phyloP scores from a whole-genome alignment of 2,888 invertebrate species.

The Ophion obscuratus region DNA sequence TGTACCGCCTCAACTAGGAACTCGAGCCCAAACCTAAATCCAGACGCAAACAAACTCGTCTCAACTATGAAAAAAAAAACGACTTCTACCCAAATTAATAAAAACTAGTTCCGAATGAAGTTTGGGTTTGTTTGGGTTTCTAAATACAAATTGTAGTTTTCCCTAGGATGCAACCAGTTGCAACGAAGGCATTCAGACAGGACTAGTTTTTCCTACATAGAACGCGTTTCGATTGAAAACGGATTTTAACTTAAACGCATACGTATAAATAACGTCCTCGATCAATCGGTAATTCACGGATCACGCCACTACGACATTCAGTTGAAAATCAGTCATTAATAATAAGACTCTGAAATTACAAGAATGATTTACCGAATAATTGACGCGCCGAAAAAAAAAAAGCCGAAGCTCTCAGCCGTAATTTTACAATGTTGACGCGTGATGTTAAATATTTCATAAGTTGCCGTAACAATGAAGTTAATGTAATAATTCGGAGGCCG shows the following conservation, averaged over 20 bases:
- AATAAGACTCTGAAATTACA: conserved; percentile 53
- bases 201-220: not conserved
- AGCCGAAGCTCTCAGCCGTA: conserved; percentile 34
- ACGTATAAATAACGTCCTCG: conserved; percentile 38
- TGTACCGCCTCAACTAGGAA: too few species aligned
- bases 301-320: conserved; percentile 55
- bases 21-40: too few species aligned
- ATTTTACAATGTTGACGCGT: conserved; percentile 67
- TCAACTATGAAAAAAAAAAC: too few species aligned
- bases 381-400: conserved; percentile 41
- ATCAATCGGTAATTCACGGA: conserved; percentile 54
- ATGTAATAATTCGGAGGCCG: conserved; percentile 37
- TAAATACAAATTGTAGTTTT: not conserved
- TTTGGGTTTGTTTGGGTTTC: not conserved
- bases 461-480: conserved; percentile 55
- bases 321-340: conserved; percentile 64
- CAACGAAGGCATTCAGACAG: not conserved
- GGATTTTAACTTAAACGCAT: not conserved
- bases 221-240: not conserved
- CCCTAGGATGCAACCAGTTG: not conserved
- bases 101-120: too few species aligned
- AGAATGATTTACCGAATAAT: conserved; percentile 48
- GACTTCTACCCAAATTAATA: too few species aligned
- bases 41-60: too few species aligned
- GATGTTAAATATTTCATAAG: conserved; percentile 71